phyloP scores from a whole-genome alignment of 2,888 invertebrate species.

The Oscheius sp. region DNA sequence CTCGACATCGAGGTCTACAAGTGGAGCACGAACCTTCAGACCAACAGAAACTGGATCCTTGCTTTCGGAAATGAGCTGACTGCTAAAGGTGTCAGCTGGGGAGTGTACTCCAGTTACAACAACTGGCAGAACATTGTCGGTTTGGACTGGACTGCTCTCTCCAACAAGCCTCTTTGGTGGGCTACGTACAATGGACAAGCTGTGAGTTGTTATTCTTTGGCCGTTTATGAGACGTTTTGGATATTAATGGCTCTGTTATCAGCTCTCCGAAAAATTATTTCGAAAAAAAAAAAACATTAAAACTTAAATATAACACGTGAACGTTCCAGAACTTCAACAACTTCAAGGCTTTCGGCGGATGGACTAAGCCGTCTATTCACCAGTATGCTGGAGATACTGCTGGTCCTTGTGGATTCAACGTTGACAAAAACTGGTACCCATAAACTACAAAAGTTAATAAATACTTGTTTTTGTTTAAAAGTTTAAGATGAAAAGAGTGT shows the following conservation, averaged over 20 bases:
- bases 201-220: slow-evolving; percentile 1
- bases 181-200: slow-evolving; percentile 47
- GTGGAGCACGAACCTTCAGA: slow-evolving; percentile 40
- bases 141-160: slow-evolving; percentile 44
- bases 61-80: slow-evolving; percentile 41
- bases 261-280: not conserved
- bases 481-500: too few species aligned
- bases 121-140: slow-evolving; percentile 56
- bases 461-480: too few species aligned
- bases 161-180: slow-evolving; percentile 51
- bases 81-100: slow-evolving; percentile 38
- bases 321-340: slow-evolving; percentile 29
- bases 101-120: slow-evolving; percentile 46
- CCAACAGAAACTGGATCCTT: slow-evolving; percentile 48
- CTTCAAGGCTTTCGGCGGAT: slow-evolving; percentile 43
- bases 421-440: slow-evolving; percentile 36
- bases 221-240: too few species aligned
- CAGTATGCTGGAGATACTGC: slow-evolving; percentile 45
- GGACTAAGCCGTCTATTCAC: slow-evolving; percentile 42
- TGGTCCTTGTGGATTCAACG: slow-evolving; percentile 37
- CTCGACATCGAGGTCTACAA: slow-evolving; percentile 49
- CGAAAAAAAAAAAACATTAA: too few species aligned
- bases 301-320: not conserved
- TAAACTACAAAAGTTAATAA: not conserved
- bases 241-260: too few species aligned